A percentile compares a stretch with the other conserved stretches of the same genome.
Conservation (phyloP, 2,888 invertebrate species). For the Endomychus coccineus region DNA sequence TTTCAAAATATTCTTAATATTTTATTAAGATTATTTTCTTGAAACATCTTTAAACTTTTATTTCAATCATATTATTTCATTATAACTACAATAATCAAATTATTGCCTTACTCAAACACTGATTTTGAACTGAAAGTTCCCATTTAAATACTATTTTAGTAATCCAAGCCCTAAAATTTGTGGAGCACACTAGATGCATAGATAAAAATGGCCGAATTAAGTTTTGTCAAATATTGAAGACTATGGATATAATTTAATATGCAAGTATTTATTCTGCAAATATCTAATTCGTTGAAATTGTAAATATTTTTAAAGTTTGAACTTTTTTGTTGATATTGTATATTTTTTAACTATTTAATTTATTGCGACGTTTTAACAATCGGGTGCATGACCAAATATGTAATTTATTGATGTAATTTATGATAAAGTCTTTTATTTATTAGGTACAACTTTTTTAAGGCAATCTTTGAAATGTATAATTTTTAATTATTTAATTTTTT, state of each 20-base stretch:
- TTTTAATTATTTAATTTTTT: not conserved
- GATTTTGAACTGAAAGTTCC: no score
- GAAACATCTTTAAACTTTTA: no score
- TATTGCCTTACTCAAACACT: no score
- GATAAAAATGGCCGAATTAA: no score
- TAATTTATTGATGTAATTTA: conserved; percentile 20
- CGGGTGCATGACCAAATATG: conserved; percentile 26
- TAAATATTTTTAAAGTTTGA: conserved; percentile 3
- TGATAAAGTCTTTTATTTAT: conserved; percentile 14
- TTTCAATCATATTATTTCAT: no score
- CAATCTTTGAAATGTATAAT: not conserved
- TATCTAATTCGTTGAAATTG: conserved; percentile 1
- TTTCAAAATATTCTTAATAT: no score
- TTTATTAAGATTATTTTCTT: no score
- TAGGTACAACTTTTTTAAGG: conserved; percentile 9
- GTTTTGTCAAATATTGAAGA: no score
- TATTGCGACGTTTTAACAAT: conserved; percentile 7
- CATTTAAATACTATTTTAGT: no score
- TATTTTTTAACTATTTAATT: conserved; percentile 12
- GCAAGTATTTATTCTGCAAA: conserved; percentile 25
- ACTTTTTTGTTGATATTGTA: conserved; percentile 11
- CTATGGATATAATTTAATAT: conserved; percentile 37
- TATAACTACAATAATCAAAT: no score
- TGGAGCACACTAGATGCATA: no score
- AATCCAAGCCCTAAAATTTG: no score